phyloP scores from a whole-genome alignment of 64 coral and sea anemone species.

The Hydrozoanthus tunicans region DNA sequence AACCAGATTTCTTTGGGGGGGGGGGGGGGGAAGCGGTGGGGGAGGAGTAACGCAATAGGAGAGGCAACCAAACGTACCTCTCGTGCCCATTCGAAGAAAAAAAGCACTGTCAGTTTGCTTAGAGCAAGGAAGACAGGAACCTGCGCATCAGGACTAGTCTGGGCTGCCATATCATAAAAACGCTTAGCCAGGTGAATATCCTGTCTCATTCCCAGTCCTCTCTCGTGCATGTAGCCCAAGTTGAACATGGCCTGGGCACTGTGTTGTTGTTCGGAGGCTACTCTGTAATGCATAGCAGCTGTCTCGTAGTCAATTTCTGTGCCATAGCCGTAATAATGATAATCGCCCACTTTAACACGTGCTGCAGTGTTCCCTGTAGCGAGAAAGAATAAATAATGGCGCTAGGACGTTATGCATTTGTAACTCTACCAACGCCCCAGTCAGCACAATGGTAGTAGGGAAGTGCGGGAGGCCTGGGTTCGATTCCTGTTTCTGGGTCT shows the following conservation, averaged over 20 bases:
- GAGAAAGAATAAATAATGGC: not conserved
- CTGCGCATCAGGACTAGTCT: conserved; percentile 95
- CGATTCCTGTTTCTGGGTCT: no score
- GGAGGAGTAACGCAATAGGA: not conserved
- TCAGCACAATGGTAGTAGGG: no score
- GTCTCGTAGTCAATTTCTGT: conserved; percentile 95
- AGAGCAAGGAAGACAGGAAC: conserved; percentile 89
- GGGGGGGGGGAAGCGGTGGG: no score
- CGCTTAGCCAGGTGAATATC: conserved; percentile 97
- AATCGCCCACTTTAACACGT: conserved; percentile 96
- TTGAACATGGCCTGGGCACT: conserved; percentile 99
- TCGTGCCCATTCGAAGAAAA: conserved; percentile 87
- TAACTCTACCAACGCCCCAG: no score
- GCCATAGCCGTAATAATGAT: conserved; percentile 97
- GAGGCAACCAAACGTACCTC: conserved; percentile 44
- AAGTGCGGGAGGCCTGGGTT: no score
- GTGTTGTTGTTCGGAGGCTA: conserved; percentile 93
- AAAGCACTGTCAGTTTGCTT: conserved; percentile 81
- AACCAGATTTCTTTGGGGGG: no score
- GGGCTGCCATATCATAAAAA: conserved; percentile 99
- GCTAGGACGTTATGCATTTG: not conserved
- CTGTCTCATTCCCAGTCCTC: conserved; percentile 98
- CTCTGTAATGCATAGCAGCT: conserved; percentile 87
- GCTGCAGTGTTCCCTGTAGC: conserved; percentile 86
- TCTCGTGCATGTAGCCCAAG: conserved; percentile 99